phyloP scores from a whole-genome alignment of 2,113 vertebrate genomes.

The Anarrhichthys ocellatus region DNA sequence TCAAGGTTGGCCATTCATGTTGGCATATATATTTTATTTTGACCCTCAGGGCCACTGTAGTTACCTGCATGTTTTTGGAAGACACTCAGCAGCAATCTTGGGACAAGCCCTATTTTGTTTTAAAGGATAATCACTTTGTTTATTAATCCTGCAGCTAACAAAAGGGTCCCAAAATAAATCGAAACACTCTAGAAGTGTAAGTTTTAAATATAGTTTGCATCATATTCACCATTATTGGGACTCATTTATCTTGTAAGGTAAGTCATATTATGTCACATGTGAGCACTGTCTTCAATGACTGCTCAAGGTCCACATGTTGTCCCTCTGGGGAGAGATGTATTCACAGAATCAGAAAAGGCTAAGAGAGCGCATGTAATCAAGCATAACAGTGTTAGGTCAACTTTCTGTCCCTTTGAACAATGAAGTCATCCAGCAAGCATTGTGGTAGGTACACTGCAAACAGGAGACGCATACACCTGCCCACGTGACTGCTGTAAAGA shows the following conservation, averaged over 20 bases:
- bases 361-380: conserved; percentile 36
- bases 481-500: conserved; percentile 17
- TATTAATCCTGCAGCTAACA: not conserved
- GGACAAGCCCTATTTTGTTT: not conserved
- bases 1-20: not conserved
- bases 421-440: conserved; percentile 44
- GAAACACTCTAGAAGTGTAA: not conserved
- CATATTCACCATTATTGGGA: not conserved
- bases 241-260: not conserved
- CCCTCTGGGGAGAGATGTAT: conserved; percentile 21
- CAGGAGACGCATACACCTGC: conserved; percentile 9
- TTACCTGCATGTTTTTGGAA: too few species aligned
- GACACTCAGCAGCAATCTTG: not conserved
- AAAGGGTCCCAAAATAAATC: not conserved
- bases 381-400: conserved; percentile 41
- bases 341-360: conserved; percentile 19
- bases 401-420: conserved; percentile 30
- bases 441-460: conserved; percentile 1
- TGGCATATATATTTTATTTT: not conserved
- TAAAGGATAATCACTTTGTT: not conserved
- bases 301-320: not conserved
- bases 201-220: not conserved
- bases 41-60: too few species aligned
- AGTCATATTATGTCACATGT: not conserved
- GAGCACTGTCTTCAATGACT: not conserved